These are phyloP conservation scores for Desmophyllum pertusum DNA, from an alignment of 92 coral and sea anemone genomes.

Conservation along the genomic window DNA sequence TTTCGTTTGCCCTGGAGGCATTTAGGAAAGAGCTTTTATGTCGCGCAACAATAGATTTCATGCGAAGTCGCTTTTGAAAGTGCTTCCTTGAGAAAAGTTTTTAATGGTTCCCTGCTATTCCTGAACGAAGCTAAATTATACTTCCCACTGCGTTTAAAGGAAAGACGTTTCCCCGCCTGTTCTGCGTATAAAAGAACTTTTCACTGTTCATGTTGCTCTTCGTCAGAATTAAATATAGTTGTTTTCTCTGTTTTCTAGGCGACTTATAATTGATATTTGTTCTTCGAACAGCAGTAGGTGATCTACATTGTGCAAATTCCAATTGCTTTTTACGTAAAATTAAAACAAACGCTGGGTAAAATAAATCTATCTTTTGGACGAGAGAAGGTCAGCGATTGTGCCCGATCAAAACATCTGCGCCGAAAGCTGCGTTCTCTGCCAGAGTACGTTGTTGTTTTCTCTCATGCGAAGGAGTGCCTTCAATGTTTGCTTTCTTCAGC, in stretches of 20 bases:
- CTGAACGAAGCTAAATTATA: constrained; percentile 29
- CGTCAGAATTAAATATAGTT: constrained; percentile 29
- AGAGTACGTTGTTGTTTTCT: background rate
- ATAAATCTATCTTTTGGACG: constrained; percentile 25
- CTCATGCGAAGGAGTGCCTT: constrained; percentile 10
- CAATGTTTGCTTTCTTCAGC: constrained; percentile 38
- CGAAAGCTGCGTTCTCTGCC: background rate
- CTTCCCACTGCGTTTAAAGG: constrained; percentile 41
- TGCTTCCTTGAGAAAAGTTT: constrained; percentile 42
- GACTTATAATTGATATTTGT: constrained; percentile 79
- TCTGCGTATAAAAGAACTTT: constrained; percentile 17
- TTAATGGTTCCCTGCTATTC: constrained; percentile 28
- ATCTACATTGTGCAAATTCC: constrained; percentile 65
- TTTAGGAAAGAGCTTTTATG: constrained; percentile 50
- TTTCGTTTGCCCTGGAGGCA: constrained; percentile 43
- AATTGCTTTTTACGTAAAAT: constrained; percentile 63
- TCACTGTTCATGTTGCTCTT: constrained; percentile 7
- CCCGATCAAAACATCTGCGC: constrained; percentile 26
- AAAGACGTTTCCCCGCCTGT: constrained; percentile 33
- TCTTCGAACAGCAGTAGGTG: constrained; percentile 55
- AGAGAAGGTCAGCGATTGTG: constrained; percentile 19
- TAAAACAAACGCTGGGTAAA: constrained; percentile 38
- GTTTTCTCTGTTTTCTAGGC: constrained; percentile 36
- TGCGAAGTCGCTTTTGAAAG: constrained; percentile 38
- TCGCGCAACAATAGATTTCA: constrained; percentile 44